Evolutionary conservation across 2,888 invertebrate genomes (phyloP), one percentile per base, ranked within the genome.

Genomic region (Neoascia interrupta): DNA sequence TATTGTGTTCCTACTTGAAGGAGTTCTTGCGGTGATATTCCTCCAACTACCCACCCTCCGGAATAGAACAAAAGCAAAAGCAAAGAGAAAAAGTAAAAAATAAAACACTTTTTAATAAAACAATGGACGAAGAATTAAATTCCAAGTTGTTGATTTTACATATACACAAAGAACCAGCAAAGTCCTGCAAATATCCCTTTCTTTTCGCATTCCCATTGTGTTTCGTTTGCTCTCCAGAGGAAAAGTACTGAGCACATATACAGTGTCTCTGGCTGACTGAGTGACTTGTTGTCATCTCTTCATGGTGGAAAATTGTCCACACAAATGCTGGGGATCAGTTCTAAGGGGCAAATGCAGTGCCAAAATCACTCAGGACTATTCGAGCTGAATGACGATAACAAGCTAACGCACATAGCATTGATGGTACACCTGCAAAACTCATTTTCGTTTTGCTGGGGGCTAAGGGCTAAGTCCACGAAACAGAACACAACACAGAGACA

Each of bases 131-230:
- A 45, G 26, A 72, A 53, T 60, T 60, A 45, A 69, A 53, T 72
- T 66, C 47, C 72, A 72, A 66, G 72, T n/a, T 72, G 76, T 72
- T 72, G 76, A 72, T 79, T 75, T 69, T 75, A 43, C 58, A 76
- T 58, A 74, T 31, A 61, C n/a, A n/a, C n/a, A n/a, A n/a, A 8
- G 23, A 8, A 11, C 23, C 11, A 10, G 21, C 5, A n/a, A n/a
- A 13, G 51, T 66, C 45, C 28, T 31, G 36, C 45, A 41, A 47
- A 21, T n/a, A 18, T 23, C 47, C 63, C 47, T 19, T 47, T n/a
- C n/a, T 26, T 15, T 19, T 37, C 21, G 31, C 18, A n/a, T n/a
- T n/a, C 28, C 13, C 23, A 56, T n/a, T n/a, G 56, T 76, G 39
- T 64, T 76, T 76, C 60, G 53, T 66, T 72, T 66, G 41, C 76